Percentiles rank a stretch among this genome's conserved stretches.
Conservation (phyloP, 2,113 vertebrate genomes). For the Chaetodon trifascialis region DNA sequence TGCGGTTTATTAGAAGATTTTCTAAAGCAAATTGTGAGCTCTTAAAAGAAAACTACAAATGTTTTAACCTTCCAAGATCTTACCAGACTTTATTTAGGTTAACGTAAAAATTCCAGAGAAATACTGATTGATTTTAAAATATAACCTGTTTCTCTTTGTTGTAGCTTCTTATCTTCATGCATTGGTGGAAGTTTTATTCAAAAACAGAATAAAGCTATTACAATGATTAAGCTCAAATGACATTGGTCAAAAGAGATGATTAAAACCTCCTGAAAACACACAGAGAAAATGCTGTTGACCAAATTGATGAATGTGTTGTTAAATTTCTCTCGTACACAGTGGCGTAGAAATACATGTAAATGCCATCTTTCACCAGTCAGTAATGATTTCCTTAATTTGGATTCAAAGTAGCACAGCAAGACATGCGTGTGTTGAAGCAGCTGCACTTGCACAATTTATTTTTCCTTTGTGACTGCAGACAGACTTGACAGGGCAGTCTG, state of each 20-base stretch:
- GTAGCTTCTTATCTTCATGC: not conserved
- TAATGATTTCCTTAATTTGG: slow-evolving; percentile 68
- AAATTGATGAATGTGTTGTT: slow-evolving; percentile 70
- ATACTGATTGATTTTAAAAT: slow-evolving; percentile 14
- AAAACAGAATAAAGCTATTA: slow-evolving; percentile 25
- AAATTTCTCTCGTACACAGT: slow-evolving; percentile 49
- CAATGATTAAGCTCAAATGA: slow-evolving; percentile 12
- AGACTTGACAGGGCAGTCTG: slow-evolving; percentile 63
- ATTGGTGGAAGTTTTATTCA: not conserved
- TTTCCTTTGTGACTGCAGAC: slow-evolving; percentile 53
- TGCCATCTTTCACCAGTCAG: slow-evolving; percentile 59
- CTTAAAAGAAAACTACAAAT: not conserved
- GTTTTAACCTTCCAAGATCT: not conserved
- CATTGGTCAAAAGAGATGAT: slow-evolving; percentile 18
- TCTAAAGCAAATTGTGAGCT: not conserved
- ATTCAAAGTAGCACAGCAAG: slow-evolving; percentile 52
- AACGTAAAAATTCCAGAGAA: not conserved
- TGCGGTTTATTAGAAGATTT: not conserved
- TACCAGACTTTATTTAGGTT: not conserved
- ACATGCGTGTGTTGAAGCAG: slow-evolving; percentile 55
- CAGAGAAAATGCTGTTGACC: slow-evolving; percentile 46
- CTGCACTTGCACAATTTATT: slow-evolving; percentile 59
- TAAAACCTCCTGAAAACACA: slow-evolving; percentile 40
- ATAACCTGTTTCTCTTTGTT: not conserved
- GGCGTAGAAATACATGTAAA: slow-evolving; percentile 68